Evolutionary conservation across 2,797 vertebrate genomes (phyloP).

Genomic region (Crocidura indochinensis): DNA sequence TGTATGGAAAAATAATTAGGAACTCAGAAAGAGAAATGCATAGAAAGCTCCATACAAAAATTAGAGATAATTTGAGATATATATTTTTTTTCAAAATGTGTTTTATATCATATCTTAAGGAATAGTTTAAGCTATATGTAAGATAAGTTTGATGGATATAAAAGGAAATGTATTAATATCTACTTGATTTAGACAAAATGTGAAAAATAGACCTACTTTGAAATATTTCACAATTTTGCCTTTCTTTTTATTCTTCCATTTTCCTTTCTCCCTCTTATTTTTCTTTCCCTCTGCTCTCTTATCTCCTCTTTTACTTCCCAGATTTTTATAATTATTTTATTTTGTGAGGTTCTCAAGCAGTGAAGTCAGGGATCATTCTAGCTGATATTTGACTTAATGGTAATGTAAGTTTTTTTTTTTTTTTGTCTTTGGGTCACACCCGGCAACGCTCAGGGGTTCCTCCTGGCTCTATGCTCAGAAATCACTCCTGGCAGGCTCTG

Average conservation of each 20-base stretch:
- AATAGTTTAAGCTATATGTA: conserved; percentile 23
- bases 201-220: conserved; percentile 7
- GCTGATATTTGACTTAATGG: no score
- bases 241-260: neutral
- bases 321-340: neutral
- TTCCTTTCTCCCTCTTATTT: neutral
- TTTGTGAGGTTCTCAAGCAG: neutral
- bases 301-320: neutral
- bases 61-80: neutral
- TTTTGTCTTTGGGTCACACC: no score
- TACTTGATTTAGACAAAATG: neutral
- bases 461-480: no score
- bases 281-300: accelerated
- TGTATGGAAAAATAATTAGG: neutral
- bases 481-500: no score
- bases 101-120: neutral
- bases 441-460: no score
- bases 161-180: neutral
- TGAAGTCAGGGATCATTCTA: no score
- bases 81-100: neutral
- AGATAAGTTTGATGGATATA: no score
- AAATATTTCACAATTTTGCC: neutral
- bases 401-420: no score
- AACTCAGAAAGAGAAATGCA: neutral
- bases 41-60: neutral